These are phyloP conservation scores for Podargus strigoides DNA, from an alignment of 2,797 vertebrate species.

Conservation along the genomic window DNA sequence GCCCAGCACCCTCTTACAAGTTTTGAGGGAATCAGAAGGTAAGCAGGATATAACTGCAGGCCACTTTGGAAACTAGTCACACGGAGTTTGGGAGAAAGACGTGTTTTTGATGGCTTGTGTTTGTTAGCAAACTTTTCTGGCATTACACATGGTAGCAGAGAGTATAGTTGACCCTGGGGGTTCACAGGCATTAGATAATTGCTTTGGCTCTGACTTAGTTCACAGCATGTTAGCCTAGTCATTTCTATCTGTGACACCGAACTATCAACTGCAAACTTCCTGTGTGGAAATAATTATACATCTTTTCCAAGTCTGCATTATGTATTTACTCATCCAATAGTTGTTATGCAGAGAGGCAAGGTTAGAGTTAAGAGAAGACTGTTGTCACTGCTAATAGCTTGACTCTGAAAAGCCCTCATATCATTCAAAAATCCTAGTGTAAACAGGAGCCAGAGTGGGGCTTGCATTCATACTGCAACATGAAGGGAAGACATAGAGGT, in stretches of 20 bases:
- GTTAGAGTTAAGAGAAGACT: neutral
- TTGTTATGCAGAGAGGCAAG: neutral
- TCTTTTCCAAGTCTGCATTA: neutral
- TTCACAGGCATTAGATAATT: conserved; percentile 27
- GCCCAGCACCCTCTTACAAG: neutral
- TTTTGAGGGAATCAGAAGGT: neutral
- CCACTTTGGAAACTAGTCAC: neutral
- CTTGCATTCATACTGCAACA: neutral
- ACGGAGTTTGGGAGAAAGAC: neutral
- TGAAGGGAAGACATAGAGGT: neutral
- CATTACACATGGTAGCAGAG: neutral
- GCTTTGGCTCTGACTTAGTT: conserved; percentile 34
- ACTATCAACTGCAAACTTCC: conserved; percentile 52
- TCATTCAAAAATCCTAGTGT: neutral
- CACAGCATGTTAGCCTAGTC: conserved; percentile 19
- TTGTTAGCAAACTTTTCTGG: conserved; percentile 26
- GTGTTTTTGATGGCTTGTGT: conserved; percentile 13
- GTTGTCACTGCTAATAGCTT: conserved; percentile 8
- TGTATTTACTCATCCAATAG: neutral
- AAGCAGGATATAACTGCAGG: neutral
- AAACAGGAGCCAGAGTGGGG: neutral
- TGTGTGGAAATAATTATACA: conserved; percentile 53
- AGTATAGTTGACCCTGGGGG: neutral
- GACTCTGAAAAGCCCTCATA: neutral
- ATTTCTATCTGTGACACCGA: conserved; percentile 35